phyloP scores from a whole-genome alignment of 2,113 vertebrate species.

The Tenrec ecaudatus region DNA sequence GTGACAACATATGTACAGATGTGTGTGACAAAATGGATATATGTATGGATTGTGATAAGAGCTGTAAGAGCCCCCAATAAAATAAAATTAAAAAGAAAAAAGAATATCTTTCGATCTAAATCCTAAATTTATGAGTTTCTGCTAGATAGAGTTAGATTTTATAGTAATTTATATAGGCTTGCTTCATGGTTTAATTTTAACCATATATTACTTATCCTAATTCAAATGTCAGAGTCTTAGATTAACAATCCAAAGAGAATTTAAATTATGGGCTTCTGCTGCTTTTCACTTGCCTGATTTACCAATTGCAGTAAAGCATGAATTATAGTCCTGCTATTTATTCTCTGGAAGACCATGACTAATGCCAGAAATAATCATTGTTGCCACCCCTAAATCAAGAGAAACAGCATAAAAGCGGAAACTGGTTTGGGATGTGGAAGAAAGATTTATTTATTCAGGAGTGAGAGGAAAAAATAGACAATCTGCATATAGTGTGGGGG shows the following conservation, averaged over 20 bases:
- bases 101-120: slow-evolving; percentile 27
- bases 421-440: slow-evolving; percentile 49
- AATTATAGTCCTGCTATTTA: slow-evolving; percentile 75
- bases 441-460: slow-evolving; percentile 63
- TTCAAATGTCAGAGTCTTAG: slow-evolving; percentile 75
- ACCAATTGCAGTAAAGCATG: slow-evolving; percentile 69
- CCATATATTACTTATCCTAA: slow-evolving; percentile 69
- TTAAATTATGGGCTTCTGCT: slow-evolving; percentile 77
- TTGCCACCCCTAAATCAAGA: slow-evolving; percentile 65
- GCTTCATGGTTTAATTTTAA: slow-evolving; percentile 73
- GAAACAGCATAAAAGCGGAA: slow-evolving; percentile 60
- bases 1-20: no score
- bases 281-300: slow-evolving; percentile 73
- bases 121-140: slow-evolving; percentile 67
- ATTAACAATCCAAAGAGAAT: slow-evolving; percentile 71
- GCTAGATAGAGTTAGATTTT: slow-evolving; percentile 60
- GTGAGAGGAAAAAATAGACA: slow-evolving; percentile 54
- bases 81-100: no score
- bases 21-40: no score
- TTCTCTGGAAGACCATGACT: slow-evolving; percentile 72
- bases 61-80: no score
- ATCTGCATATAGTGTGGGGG: slow-evolving; percentile 54
- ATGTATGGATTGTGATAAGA: no score
- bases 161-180: slow-evolving; percentile 65
- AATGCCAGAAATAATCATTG: slow-evolving; percentile 77